Percentiles rank a stretch among this genome's conserved stretches.
Conservation (phyloP, 2,888 invertebrate species). For the Spilarctia lutea region DNA sequence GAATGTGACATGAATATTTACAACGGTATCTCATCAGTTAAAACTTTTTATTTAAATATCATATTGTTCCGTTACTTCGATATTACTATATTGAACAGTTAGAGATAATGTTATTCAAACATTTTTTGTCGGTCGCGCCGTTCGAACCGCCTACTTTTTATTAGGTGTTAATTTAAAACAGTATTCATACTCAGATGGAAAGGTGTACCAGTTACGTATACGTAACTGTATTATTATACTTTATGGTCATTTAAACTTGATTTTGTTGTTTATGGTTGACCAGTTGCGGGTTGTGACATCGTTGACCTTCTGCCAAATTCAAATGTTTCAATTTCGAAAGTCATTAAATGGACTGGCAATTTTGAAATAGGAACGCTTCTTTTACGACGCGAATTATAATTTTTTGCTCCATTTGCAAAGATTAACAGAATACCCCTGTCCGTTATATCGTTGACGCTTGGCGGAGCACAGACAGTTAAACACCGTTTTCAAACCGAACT, state of each 20-base stretch:
- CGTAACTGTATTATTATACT: constrained; percentile 42
- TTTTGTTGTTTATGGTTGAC: constrained; percentile 24
- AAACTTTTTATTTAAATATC: constrained; percentile 42
- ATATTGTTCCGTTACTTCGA: constrained; percentile 56
- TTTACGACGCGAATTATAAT: constrained; percentile 33
- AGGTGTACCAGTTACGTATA: constrained; percentile 21
- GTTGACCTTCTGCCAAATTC: constrained; percentile 27
- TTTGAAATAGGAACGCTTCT: constrained; percentile 15
- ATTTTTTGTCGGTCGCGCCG: constrained; percentile 55
- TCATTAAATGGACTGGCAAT: constrained; percentile 18
- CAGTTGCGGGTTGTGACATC: constrained; percentile 9
- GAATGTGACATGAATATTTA: constrained; percentile 12
- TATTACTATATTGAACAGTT: constrained; percentile 65
- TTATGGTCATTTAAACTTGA: constrained; percentile 23
- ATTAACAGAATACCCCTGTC: constrained; percentile 59
- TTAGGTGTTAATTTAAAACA: constrained; percentile 59
- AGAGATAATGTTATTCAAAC: constrained; percentile 55
- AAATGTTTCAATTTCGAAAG: constrained; percentile 17
- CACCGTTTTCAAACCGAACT: constrained; percentile 66
- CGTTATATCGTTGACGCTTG: constrained; percentile 70
- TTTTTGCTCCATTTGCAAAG: constrained; percentile 49
- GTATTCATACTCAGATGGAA: constrained; percentile 45
- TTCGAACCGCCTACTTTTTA: constrained; percentile 49
- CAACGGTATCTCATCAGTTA: constrained; percentile 21
- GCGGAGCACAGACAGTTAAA: constrained; percentile 71